Base-by-base conservation (phyloP, 2,888 invertebrate species). In the Lycaena phlaeas region DNA sequence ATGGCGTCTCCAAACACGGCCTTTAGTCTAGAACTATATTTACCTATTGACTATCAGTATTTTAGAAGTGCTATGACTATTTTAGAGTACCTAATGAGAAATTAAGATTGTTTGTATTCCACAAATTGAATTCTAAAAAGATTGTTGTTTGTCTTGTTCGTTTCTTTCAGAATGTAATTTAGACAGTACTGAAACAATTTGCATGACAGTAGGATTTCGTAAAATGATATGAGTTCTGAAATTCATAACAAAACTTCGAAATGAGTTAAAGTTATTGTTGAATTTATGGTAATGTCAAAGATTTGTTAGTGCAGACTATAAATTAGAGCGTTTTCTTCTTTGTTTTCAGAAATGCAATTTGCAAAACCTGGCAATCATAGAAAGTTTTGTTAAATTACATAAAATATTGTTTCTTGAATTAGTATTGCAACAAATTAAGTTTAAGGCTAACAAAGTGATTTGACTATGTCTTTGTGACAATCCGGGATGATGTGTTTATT, bases 391-490 rank as follows among this genome's bases (percentile, higher is more conserved):
- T n/a, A n/a, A n/a, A n/a, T n/a, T n/a, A n/a, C n/a, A n/a, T n/a
- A n/a, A n/a, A n/a, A n/a, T n/a, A n/a, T n/a, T n/a, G n/a, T n/a
- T 17, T 18, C 14, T 22, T 38, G 12, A 29, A 29, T 28, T 27
- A 45, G 59, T 59, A 57, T 56, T 52, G 51, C 53, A 46, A 61
- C 54, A 53, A 53, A 56, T 54, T 53, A 60, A 59, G 56, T n/a
- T n/a, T n/a, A n/a, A n/a, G n/a, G n/a, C n/a, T n/a, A n/a, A n/a
- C n/a, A n/a, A n/a, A n/a, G n/a, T n/a, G n/a, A n/a, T n/a, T n/a
- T n/a, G n/a, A n/a, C n/a, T n/a, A n/a, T n/a, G n/a, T n/a, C n/a
- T n/a, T n/a, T n/a, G n/a, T n/a, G n/a, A n/a, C n/a, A n/a, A n/a
- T n/a, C n/a, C n/a, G n/a, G n/a, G n/a, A n/a, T n/a, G n/a, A n/a